Conservation (phyloP, 23 tunicate species). For the Trididemnum miniatum region DNA sequence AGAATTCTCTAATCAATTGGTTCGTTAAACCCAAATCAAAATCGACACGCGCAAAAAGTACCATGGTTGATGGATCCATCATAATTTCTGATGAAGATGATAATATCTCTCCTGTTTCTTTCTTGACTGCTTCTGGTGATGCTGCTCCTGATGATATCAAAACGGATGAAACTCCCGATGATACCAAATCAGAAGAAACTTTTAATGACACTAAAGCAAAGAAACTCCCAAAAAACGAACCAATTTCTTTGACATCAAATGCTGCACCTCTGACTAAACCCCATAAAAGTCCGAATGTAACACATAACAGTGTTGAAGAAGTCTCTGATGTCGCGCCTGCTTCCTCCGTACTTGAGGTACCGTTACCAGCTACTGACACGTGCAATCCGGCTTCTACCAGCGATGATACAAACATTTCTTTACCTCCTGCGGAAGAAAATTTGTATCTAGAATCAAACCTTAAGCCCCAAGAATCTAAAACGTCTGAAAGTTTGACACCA, state of each 20-base stretch:
- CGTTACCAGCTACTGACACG: neutral
- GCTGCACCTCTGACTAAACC: neutral
- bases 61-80: neutral
- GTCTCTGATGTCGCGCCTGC: neutral
- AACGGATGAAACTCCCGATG: neutral
- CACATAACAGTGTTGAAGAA: neutral
- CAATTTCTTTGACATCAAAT: neutral
- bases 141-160: neutral
- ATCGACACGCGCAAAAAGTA: neutral
- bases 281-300: neutral
- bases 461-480: neutral
- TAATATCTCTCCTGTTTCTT: too few relatives aligned
- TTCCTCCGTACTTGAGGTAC: neutral
- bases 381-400: neutral
- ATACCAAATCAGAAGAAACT: neutral
- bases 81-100: neutral
- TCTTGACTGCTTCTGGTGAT: neutral
- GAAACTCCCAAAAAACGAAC: neutral
- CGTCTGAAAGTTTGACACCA: too few relatives aligned
- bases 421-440: too few relatives aligned
- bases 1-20: conserved; percentile 4
- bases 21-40: neutral
- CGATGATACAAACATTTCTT: too few relatives aligned
- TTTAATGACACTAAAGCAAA: neutral
- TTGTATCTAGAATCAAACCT: too few relatives aligned